Conservation (phyloP, 2,113 vertebrate species). For the Cynopterus brachyotis region DNA sequence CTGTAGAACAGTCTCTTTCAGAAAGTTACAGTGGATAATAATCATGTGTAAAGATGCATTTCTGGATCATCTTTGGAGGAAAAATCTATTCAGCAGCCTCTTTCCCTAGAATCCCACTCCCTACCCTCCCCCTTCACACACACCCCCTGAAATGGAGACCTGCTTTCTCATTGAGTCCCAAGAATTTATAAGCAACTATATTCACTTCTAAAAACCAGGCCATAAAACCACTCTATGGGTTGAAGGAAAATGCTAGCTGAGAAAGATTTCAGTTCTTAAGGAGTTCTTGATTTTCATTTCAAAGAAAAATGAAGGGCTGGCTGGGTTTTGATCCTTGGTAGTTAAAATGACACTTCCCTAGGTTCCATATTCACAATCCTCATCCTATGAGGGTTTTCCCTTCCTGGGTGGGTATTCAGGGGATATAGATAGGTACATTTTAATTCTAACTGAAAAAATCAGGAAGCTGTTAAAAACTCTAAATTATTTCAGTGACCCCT, state of each 20-base stretch:
- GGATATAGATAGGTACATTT: not conserved
- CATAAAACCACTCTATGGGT: not conserved
- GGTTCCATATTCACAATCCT: not conserved
- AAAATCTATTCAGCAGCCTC: not conserved
- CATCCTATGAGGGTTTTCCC: not conserved
- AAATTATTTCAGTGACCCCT: not conserved
- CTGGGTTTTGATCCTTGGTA: not conserved
- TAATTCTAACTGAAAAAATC: slow-evolving; percentile 8
- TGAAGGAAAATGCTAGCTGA: not conserved
- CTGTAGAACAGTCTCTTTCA: not conserved
- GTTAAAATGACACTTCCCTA: slow-evolving; percentile 42
- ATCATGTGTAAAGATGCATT: slow-evolving; percentile 15
- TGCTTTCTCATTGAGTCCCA: not conserved
- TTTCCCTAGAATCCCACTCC: not conserved
- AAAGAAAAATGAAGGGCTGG: slow-evolving; percentile 34
- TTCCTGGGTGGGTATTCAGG: not conserved
- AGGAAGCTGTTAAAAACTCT: not conserved
- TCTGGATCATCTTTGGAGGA: slow-evolving; percentile 37
- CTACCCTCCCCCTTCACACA: too few species aligned
- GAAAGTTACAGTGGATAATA: not conserved
- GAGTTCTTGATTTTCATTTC: slow-evolving; percentile 37
- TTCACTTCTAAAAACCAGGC: not conserved
- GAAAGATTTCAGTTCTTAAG: not conserved
- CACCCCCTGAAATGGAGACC: too few species aligned
- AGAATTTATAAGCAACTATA: slow-evolving; percentile 4